phyloP scores from a whole-genome alignment of 2,113 vertebrate species.

The Haemorhous mexicanus region DNA sequence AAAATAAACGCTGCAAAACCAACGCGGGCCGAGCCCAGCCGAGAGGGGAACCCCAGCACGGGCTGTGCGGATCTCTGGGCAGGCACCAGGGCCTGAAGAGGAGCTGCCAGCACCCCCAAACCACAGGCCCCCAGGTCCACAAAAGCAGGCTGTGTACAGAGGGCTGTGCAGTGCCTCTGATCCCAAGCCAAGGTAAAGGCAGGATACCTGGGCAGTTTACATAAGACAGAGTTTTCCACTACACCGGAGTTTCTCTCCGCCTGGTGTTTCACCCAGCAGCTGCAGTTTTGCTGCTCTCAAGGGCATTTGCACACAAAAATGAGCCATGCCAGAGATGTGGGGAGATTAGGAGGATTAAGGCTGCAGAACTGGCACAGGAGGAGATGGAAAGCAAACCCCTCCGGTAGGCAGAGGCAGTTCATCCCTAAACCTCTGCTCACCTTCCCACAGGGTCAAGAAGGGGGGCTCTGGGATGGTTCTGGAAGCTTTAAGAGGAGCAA shows the following conservation, averaged over 20 bases:
- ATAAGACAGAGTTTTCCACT: constrained; percentile 28
- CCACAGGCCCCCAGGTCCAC: not conserved
- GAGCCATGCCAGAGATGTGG: not conserved
- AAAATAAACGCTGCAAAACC: not conserved
- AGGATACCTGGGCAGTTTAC: constrained; percentile 11
- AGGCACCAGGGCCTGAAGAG: fast-evolving
- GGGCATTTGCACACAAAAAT: constrained; percentile 30
- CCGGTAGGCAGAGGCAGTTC: not conserved
- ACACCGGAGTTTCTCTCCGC: not conserved
- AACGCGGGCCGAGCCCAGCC: not conserved
- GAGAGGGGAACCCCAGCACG: not conserved
- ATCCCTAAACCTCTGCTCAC: not conserved
- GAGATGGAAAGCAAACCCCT: not conserved
- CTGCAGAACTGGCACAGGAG: not conserved
- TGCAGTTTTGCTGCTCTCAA: constrained; percentile 23
- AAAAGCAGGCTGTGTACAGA: not conserved
- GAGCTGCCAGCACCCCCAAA: not conserved
- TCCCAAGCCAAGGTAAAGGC: not conserved
- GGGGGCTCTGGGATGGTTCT: not conserved
- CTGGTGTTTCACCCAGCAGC: not conserved
- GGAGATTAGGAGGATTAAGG: constrained; percentile 47
- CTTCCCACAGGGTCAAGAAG: fast-evolving
- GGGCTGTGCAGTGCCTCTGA: not conserved
- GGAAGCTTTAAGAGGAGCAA: not conserved
- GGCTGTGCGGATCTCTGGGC: not conserved